phyloP scores from a whole-genome alignment of 2,797 vertebrate genomes.

The Sciurus carolinensis region DNA sequence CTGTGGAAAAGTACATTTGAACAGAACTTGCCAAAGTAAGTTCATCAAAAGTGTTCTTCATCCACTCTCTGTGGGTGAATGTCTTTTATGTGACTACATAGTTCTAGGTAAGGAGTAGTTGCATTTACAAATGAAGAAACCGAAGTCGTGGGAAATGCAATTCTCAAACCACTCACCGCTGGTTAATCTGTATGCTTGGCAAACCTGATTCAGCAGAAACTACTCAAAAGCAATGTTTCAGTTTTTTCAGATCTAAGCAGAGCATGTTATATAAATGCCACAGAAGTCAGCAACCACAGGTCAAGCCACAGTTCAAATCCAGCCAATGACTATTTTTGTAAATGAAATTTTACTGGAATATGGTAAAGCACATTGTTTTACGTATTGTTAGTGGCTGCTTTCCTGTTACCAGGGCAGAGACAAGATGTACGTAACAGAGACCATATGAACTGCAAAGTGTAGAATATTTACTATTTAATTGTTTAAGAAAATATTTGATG shows the following conservation, averaged over 20 bases:
- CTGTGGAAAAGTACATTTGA: neutral
- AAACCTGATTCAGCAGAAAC: neutral
- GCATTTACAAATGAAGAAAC: neutral
- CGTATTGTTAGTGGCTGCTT: neutral
- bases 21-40: neutral
- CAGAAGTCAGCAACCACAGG: neutral
- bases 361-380: neutral
- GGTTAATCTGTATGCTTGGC: neutral
- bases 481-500: neutral
- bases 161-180: neutral
- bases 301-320: neutral
- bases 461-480: neutral
- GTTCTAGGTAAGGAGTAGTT: neutral
- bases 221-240: neutral
- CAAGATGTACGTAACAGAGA: neutral
- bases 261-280: neutral
- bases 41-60: neutral
- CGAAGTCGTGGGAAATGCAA: neutral
- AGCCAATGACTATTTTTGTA: neutral
- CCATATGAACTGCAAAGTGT: neutral
- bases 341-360: conserved; percentile 15
- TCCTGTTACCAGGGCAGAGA: neutral
- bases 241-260: neutral
- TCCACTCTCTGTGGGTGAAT: neutral
- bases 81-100: neutral